These are phyloP conservation scores for Schizopygopsis pylzovi DNA, from an alignment of 2,797 vertebrate genomes.

Conservation along the genomic window DNA sequence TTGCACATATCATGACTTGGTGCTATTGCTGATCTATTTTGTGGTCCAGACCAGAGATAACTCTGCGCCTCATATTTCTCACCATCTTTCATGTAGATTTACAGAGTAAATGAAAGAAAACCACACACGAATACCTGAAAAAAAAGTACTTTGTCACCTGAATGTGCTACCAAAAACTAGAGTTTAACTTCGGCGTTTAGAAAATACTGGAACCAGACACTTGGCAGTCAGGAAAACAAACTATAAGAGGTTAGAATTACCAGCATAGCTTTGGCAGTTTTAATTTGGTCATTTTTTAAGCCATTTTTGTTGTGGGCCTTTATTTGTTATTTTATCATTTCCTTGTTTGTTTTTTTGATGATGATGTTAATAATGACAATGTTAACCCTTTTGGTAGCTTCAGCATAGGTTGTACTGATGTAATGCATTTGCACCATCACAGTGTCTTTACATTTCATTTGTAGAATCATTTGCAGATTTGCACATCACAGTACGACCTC, in stretches of 20 bases:
- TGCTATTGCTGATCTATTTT: constrained; percentile 80
- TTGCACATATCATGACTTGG: constrained; percentile 76
- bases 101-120: constrained; percentile 13
- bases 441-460: constrained; percentile 15
- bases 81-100: constrained; percentile 40
- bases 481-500: constrained; percentile 36
- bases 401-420: constrained; percentile 12
- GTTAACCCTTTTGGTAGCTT: constrained; percentile 30
- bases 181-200: constrained; percentile 39
- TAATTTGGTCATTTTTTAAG: neutral
- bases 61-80: constrained; percentile 71
- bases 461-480: constrained; percentile 40
- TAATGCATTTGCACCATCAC: constrained; percentile 24
- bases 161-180: constrained; percentile 39
- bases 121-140: neutral
- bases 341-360: neutral
- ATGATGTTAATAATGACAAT: neutral
- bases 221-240: constrained; percentile 14
- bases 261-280: neutral
- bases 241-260: neutral
- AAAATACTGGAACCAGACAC: constrained; percentile 24
- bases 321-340: neutral
- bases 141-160: constrained; percentile 32
- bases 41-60: constrained; percentile 73
- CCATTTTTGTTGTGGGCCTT: neutral